A percentile compares a stretch with the other conserved stretches of the same genome.
Evolutionary conservation across 2,113 vertebrate species (phyloP).

Genomic region (Alexandromys fortis): DNA sequence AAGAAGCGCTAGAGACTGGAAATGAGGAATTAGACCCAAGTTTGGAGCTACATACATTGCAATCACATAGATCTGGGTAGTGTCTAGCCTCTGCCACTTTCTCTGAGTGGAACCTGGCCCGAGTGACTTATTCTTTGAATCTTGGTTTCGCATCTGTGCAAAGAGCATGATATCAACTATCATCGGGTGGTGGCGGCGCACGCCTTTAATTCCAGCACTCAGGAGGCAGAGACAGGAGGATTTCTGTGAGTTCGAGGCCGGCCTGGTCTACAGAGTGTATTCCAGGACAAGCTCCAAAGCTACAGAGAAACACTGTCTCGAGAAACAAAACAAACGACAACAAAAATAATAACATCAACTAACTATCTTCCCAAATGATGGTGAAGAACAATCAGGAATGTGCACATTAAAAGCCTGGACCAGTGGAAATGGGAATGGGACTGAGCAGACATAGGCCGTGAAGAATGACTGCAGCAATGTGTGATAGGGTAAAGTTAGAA

Average conservation of each 20-base stretch:
- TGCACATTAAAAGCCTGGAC: not conserved
- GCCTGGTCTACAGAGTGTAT: too few species aligned
- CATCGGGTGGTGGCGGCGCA: too few species aligned
- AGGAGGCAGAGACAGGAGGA: too few species aligned
- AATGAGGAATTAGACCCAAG: not conserved
- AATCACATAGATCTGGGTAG: not conserved
- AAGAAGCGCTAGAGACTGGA: not conserved
- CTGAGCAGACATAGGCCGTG: not conserved
- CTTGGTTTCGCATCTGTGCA: not conserved
- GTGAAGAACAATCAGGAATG: not conserved
- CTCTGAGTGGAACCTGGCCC: not conserved
- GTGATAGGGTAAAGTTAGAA: not conserved
- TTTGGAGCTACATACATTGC: not conserved
- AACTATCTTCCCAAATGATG: not conserved
- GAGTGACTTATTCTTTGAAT: constrained; percentile 31
- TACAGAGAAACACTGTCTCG: too few species aligned
- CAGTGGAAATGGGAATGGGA: not conserved
- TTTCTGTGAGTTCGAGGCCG: too few species aligned
- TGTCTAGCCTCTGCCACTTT: not conserved
- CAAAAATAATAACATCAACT: not conserved
- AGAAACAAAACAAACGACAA: too few species aligned
- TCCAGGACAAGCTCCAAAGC: too few species aligned
- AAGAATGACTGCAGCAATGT: not conserved
- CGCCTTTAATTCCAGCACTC: too few species aligned
- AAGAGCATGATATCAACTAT: not conserved